Conservation (phyloP, 1,140 invertebrate species). For the Galleria mellonella region DNA sequence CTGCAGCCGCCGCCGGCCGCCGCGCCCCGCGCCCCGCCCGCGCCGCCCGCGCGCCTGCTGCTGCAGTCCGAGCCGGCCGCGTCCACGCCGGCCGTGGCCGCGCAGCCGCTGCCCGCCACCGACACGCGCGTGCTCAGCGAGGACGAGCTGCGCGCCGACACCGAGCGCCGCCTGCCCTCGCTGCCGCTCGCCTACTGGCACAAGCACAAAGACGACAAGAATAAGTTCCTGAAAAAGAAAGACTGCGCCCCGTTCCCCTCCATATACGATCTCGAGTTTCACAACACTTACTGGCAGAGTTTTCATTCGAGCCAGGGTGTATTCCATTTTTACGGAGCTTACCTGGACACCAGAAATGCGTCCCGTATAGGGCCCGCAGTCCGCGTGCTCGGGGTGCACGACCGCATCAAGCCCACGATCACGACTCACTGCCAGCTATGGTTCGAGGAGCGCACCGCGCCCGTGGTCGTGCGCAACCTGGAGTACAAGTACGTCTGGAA, state of each 20-base stretch:
- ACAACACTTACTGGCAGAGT: conserved; percentile 94
- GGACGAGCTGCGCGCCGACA: conserved; percentile 84
- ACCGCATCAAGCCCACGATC: conserved; percentile 88
- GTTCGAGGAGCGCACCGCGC: conserved; percentile 89
- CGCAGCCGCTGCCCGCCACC: conserved; percentile 63
- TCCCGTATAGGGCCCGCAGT: conserved; percentile 87
- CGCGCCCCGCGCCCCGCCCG: conserved; percentile 40
- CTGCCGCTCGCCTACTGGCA: conserved; percentile 90
- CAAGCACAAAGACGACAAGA: conserved; percentile 82
- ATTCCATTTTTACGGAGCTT: conserved; percentile 92
- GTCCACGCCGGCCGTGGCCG: conserved; percentile 46
- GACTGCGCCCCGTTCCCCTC: conserved; percentile 88
- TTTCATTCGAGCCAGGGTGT: conserved; percentile 87
- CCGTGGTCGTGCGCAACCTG: conserved; percentile 85
- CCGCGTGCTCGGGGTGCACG: conserved; percentile 92
- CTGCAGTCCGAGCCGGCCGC: conserved; percentile 55
- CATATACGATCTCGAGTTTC: conserved; percentile 92
- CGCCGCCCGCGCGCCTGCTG: conserved; percentile 43
- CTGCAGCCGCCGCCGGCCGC: conserved; percentile 6
- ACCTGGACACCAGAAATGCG: conserved; percentile 86
- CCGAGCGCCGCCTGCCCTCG: conserved; percentile 84
- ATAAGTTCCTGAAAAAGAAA: conserved; percentile 82
- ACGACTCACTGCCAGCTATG: conserved; percentile 92
- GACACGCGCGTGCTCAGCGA: conserved; percentile 81
- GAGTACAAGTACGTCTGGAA: conserved; percentile 97